Evolutionary conservation across 1,140 invertebrate species (phyloP), one percentile per base, ranked within the genome.

Genomic region (Monochamus saltuarius): DNA sequence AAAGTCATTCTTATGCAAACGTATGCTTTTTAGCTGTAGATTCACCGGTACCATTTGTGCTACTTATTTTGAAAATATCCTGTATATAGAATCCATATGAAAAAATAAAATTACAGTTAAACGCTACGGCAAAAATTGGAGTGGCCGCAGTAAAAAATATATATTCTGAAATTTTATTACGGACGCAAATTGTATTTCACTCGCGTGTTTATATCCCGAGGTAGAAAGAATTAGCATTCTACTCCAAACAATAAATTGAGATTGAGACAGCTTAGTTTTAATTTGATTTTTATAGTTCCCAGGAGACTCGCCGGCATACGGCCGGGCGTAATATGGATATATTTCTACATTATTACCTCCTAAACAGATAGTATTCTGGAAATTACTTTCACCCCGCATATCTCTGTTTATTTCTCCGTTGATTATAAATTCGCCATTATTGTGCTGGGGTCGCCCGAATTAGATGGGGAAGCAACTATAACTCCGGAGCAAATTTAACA

Each of bases 221-320:
- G 22, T n/a, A 34, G 22, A 35, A 22, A 50, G 7, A 50, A 29
- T 35, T 7, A 50, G 14, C 13, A 13, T 36, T 14, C 47, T 50
- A 34, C 34, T 17, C 13, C 13, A 16, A 50, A 22, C 47, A 50
- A 14, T 17, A 50, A 50, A 17, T 50, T 11, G 11, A 29, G 11
- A 22, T 34, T 22, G 61, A 42, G 61, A 47, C 61, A 58, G 43
- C 29, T 58, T 58, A 37, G 54, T 49, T 63, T 63, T 63, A 63
- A 63, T 63, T 63, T 55, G 61, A 63, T 63, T 57, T 58, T 63
- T 63, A 63, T 49, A 43, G 35, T 16, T 10, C 61, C 51, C 61
- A 14, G n/a, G 61, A 40, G 61, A 47, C 55, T 58, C 55, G 52
- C 47, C 56, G 56, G 61, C 55, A 58, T 54, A 54, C 56, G 49